These are phyloP conservation scores for Pelecanoides urinatrix DNA, from an alignment of 2,113 vertebrate genomes.

Conservation along the genomic window DNA sequence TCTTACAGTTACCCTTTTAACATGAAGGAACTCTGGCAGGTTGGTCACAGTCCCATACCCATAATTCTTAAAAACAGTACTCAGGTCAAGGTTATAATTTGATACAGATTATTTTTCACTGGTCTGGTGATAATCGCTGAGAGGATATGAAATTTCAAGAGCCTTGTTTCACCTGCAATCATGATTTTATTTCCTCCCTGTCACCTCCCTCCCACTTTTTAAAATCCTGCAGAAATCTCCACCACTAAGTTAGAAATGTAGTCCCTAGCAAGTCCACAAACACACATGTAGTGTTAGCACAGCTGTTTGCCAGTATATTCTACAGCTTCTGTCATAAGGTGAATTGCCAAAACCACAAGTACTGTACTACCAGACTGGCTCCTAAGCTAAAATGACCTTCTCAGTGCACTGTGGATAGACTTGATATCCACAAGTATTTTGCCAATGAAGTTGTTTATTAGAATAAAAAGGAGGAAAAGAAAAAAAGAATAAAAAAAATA, in stretches of 20 bases:
- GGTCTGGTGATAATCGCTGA: neutral
- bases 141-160: neutral
- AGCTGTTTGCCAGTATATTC: neutral
- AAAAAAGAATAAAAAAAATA: neutral
- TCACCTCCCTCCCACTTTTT: neutral
- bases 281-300: fast-evolving
- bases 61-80: neutral
- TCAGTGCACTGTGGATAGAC: neutral
- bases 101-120: neutral
- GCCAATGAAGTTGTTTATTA: neutral
- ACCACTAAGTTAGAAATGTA: neutral
- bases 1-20: neutral
- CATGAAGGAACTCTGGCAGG: neutral
- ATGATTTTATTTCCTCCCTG: neutral
- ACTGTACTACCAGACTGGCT: neutral
- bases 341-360: neutral
- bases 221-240: neutral
- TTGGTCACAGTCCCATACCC: neutral
- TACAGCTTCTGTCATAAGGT: neutral
- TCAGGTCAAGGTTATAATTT: neutral
- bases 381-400: neutral
- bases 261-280: neutral
- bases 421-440: neutral
- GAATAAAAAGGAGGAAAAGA: neutral
- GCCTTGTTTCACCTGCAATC: neutral